Evolutionary conservation across 2,113 vertebrate species (phyloP), one percentile per base, ranked within the genome.

Genomic region (Mugil cephalus): DNA sequence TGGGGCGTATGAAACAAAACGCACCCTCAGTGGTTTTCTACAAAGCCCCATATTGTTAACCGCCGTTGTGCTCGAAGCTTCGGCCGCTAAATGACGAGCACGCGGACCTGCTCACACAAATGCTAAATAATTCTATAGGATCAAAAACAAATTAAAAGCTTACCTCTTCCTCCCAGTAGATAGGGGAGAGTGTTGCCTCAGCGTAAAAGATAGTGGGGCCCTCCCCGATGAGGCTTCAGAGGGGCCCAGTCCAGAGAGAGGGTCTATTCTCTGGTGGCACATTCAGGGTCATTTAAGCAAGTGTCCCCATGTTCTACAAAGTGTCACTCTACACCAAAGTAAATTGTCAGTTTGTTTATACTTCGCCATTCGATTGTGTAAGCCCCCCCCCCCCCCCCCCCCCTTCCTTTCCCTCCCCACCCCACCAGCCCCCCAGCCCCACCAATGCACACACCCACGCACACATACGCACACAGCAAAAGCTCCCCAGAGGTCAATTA

Each of bases 341-440:
- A 93, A 95, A 95, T 95, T 94, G 94, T 85, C 91, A 88, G 87
- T 93, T 93, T 94, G 92, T 95, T 96, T 95, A 89, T 90, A 88
- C 91, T 93, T 93, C n/a, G 93, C 90, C 91, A 92, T 92, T 93
- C 91, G 80, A 94, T 95, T 92, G 94, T 86, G 86, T 90, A 92
- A 94, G 75, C 74, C 93, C 90, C 93, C 80, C 80, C 64, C 53
- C 71, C 52, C 24, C 24, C 5, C 39, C 51, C 48, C 24, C 3
- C n/a, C n/a, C n/a, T n/a, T n/a, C n/a, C n/a, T n/a, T n/a, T n/a
- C 53, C 71, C 52, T 5, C 24, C 5, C 39, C 51, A 39, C 24
- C 3, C 24, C 24, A 24, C 51, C 48, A 30, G n/a, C n/a, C 24
- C 24, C 3, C 24, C 24, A 5, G 3, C 24, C 3, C 24, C 24